Evolutionary conservation across 2,113 vertebrate genomes (phyloP).

Genomic region (Cololabis saira): DNA sequence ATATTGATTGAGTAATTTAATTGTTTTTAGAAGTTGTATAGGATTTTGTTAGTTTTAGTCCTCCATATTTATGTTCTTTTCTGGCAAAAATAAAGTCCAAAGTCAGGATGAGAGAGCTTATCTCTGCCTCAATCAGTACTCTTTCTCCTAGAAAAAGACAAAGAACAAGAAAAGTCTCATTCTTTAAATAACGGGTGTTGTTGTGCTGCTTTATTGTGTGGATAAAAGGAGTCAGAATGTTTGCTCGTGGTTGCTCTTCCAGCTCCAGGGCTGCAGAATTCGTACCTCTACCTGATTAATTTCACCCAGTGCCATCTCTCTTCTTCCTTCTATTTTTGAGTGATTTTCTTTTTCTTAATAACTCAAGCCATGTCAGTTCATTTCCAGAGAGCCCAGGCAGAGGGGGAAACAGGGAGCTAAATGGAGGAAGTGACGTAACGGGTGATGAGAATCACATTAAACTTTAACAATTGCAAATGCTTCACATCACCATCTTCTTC

Average conservation of each 20-base stretch:
- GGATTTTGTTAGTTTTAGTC: too few relatives aligned
- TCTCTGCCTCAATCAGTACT: slow-evolving; percentile 8
- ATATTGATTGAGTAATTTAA: too few relatives aligned
- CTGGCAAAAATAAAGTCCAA: slow-evolving; percentile 44
- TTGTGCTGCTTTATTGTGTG: neutral
- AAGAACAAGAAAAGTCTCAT: neutral
- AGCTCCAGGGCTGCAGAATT: slow-evolving; percentile 6
- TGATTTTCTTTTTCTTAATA: slow-evolving; percentile 20
- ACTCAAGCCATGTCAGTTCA: slow-evolving; percentile 19
- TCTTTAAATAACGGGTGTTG: slow-evolving; percentile 19
- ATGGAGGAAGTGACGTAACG: slow-evolving; percentile 54
- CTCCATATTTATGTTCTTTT: neutral
- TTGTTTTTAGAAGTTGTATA: too few relatives aligned
- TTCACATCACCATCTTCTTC: slow-evolving; percentile 32
- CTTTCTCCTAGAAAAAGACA: slow-evolving; percentile 9
- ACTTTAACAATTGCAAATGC: slow-evolving; percentile 51
- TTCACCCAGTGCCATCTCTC: slow-evolving; percentile 3
- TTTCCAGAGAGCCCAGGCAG: slow-evolving; percentile 25
- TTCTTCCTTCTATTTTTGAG: slow-evolving; percentile 31
- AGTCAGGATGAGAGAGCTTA: neutral
- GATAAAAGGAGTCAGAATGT: neutral
- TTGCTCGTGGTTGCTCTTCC: slow-evolving; percentile 20
- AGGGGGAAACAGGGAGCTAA: neutral
- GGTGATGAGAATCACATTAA: slow-evolving; percentile 59
- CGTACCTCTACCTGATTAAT: slow-evolving; percentile 15